phyloP scores from a whole-genome alignment of 2,888 invertebrate genomes.

The Crossocerus cetratus region DNA sequence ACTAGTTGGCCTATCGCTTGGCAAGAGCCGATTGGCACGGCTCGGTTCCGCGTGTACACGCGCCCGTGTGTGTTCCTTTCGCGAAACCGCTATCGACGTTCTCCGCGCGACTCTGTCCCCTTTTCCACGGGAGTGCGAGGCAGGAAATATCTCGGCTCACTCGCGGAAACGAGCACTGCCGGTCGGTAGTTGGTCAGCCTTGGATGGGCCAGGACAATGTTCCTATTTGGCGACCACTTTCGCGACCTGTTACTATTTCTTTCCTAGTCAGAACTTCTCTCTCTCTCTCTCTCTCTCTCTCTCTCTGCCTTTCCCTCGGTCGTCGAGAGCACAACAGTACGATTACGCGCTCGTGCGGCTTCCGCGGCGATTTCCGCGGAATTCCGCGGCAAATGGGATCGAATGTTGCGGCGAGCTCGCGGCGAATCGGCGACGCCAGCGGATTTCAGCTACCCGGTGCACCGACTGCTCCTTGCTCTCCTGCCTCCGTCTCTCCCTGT shows the following conservation, averaged over 20 bases:
- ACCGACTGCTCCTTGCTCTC: background rate
- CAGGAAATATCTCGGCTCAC: background rate
- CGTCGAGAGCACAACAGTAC: background rate
- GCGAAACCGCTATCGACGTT: background rate
- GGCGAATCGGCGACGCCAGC: background rate
- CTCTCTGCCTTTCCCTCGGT: background rate
- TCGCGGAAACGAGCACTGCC: background rate
- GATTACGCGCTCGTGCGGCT: constrained; percentile 2
- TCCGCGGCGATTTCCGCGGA: constrained; percentile 1
- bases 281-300: background rate
- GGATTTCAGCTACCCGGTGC: background rate
- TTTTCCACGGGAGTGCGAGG: background rate
- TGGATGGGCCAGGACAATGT: too few relatives aligned
- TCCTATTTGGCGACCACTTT: background rate
- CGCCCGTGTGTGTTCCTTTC: background rate
- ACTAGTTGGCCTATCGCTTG: background rate
- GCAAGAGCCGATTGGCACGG: background rate
- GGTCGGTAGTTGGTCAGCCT: too few relatives aligned
- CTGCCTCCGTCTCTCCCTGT: too few relatives aligned
- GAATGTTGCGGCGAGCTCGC: background rate
- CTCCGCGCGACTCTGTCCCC: background rate
- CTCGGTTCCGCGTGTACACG: background rate
- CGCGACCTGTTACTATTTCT: background rate
- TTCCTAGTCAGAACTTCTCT: background rate
- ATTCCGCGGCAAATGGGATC: background rate